Evolutionary conservation across 2,113 vertebrate genomes (phyloP), one percentile per base, ranked within the genome.

Genomic region (Pantherophis guttatus): DNA sequence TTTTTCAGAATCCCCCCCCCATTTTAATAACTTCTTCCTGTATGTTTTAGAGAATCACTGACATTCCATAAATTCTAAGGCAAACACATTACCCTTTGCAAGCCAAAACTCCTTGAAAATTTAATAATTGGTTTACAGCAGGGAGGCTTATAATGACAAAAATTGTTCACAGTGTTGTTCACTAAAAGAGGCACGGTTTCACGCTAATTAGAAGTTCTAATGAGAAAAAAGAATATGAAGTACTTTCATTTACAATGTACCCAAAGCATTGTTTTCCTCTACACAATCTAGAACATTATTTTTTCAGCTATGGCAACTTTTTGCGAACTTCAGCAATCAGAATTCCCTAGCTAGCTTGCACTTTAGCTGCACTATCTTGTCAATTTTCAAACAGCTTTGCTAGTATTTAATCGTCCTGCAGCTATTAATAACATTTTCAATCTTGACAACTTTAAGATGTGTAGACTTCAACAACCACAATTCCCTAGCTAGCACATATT

Each of bases 91-190:
- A 95, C 93, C 94, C 94, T 93, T 95, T 97, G 94, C 94, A 95
- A 95, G 90, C 86, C 65, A 94, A 91, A 87, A 57, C 48, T 92
- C 53, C 7, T 44, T 90, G 93, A 97, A 96, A 95, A 94, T 91
- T 96, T 96, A 91, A 96, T 95, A 92, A 95, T 93, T 58, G 91
- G 93, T 94, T 95, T 95, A 93, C 52, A 94, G 95, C 93, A 95
- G 93, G 90, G 96, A 95, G 94, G 95, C 91, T 95, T 95, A 95
- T 95, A 96, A 97, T 95, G 94, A 96, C 93, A 91, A 94, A 94
- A 94, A 94, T 95, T 96, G 96, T 91, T 95, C 95, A 94, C 44
- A 88, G 93, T 3, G 85, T 93, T 93, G 81, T 93, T 95, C 93
- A 92, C 95, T 96, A 96, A 96, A 75, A 97, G 95, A 96, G 54